These are phyloP conservation scores for Apamea monoglypha DNA, from an alignment of 2,888 invertebrate genomes.

Conservation along the genomic window DNA sequence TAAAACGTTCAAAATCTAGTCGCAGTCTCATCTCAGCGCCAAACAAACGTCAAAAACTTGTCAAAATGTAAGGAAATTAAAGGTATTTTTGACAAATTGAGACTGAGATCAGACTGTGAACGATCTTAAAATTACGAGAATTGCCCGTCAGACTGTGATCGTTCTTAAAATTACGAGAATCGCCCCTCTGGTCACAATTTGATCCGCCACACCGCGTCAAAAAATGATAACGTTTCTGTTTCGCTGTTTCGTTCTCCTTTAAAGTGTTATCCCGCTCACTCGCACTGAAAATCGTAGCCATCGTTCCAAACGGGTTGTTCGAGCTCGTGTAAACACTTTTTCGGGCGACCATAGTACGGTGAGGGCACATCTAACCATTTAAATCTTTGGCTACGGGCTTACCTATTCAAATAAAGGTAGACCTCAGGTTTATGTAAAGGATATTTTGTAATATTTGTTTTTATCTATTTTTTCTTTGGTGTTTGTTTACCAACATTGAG, in stretches of 20 bases:
- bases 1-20: no score
- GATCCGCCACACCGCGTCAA: background rate
- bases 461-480: background rate
- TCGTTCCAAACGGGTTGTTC: background rate
- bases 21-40: no score
- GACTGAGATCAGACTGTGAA: no score
- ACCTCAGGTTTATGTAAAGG: conserved; percentile 6
- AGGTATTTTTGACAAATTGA: no score
- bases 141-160: no score
- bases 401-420: conserved; percentile 48
- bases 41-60: no score
- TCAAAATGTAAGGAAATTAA: no score
- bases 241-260: background rate
- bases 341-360: background rate
- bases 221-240: background rate
- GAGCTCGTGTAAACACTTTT: background rate
- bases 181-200: no score
- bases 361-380: background rate
- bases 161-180: no score
- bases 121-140: no score
- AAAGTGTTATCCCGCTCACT: background rate
- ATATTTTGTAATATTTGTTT: conserved; percentile 19
- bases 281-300: no score
- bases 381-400: conserved; percentile 25
- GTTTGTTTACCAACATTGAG: conserved; percentile 10